phyloP scores from a whole-genome alignment of 2,888 invertebrate species.

The Nymphalis c-album region DNA sequence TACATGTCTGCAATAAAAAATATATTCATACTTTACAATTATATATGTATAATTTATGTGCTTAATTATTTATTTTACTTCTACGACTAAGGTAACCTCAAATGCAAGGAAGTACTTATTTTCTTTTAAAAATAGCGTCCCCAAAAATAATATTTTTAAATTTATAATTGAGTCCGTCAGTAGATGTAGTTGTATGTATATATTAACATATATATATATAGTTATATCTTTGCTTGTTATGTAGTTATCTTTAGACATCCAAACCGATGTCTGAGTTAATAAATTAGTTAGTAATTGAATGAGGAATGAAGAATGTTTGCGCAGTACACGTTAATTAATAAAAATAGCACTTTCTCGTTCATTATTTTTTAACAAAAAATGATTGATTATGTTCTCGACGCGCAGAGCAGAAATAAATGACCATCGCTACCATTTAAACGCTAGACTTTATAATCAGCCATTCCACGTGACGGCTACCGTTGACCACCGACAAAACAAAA shows the following conservation, averaged over 20 bases:
- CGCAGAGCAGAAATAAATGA: slow-evolving; percentile 25
- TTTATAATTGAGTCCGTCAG: too few species aligned
- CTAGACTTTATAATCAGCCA: slow-evolving; percentile 28
- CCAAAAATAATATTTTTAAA: too few species aligned
- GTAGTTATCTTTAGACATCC: background rate
- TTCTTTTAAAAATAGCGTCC: too few species aligned
- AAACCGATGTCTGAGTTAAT: background rate
- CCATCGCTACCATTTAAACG: slow-evolving; percentile 21
- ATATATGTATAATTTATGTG: too few species aligned
- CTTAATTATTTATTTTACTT: too few species aligned
- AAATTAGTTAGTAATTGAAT: slow-evolving; percentile 1
- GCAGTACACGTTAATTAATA: slow-evolving; percentile 18
- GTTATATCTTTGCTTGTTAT: background rate
- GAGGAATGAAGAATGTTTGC: background rate
- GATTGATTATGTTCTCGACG: slow-evolving; percentile 12
- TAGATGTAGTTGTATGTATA: too few species aligned
- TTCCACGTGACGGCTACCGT: slow-evolving; percentile 28
- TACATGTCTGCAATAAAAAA: too few species aligned
- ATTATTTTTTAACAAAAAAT: slow-evolving; percentile 14
- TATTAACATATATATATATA: too few species aligned
- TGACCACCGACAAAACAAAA: slow-evolving; percentile 4
- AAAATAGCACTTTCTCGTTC: slow-evolving; percentile 14
- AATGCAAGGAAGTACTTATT: too few species aligned
- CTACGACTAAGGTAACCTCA: too few species aligned
- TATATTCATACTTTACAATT: too few species aligned